Evolutionary conservation across 2,113 vertebrate genomes (phyloP).

Genomic region (Panthera leo): DNA sequence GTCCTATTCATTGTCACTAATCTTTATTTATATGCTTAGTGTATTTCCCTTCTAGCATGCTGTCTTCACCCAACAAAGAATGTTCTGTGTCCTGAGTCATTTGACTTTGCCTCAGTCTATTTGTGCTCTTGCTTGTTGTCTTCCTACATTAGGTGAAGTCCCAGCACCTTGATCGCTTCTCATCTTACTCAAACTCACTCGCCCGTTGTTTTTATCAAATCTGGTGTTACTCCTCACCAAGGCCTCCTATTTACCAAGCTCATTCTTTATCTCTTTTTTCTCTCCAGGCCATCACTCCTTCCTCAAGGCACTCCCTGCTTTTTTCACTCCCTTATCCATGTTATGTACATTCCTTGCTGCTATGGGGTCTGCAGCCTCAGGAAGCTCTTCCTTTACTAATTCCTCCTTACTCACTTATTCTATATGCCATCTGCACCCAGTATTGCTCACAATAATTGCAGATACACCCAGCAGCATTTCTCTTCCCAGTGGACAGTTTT

Average conservation of each 20-base stretch:
- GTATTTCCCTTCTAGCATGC: not conserved
- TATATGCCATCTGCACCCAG: not conserved
- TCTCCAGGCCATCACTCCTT: not conserved
- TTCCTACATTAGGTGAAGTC: not conserved
- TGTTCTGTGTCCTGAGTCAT: not conserved
- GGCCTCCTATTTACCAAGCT: not conserved
- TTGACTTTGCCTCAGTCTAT: not conserved
- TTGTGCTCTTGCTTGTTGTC: not conserved
- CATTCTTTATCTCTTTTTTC: not conserved
- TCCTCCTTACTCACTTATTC: not conserved
- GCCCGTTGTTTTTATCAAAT: not conserved
- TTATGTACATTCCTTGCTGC: not conserved
- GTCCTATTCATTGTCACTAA: not conserved
- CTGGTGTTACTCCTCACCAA: not conserved
- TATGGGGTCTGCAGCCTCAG: not conserved
- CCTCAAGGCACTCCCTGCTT: not conserved
- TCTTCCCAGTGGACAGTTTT: not conserved
- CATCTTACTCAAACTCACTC: not conserved
- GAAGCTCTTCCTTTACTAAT: not conserved
- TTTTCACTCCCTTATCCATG: not conserved
- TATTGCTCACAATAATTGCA: not conserved
- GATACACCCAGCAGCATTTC: not conserved
- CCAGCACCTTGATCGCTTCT: not conserved
- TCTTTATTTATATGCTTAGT: not conserved
- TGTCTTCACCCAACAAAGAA: not conserved